A percentile compares a stretch with the other conserved stretches of the same genome.
Evolutionary conservation across 2,888 invertebrate species (phyloP).

Genomic region (Synergus itoensis): DNA sequence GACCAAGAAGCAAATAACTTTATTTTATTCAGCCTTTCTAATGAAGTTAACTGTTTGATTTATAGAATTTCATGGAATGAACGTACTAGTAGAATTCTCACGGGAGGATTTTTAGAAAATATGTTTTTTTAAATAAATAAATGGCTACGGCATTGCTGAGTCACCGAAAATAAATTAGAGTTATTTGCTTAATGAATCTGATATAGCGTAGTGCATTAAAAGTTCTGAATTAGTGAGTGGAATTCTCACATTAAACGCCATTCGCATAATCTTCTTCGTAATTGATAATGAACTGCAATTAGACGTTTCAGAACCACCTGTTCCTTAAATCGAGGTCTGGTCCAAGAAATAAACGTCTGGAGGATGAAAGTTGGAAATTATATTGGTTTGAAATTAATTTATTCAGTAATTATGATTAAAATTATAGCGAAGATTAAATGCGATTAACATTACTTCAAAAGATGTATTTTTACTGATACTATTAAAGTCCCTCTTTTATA

Average conservation of each 20-base stretch:
- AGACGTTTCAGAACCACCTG: background rate
- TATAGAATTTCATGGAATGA: background rate
- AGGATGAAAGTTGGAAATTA: background rate
- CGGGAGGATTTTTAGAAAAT: too few species aligned
- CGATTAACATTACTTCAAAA: background rate
- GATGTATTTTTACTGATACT: background rate
- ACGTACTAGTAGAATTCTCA: background rate
- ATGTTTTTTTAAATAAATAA: background rate
- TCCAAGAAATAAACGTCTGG: background rate
- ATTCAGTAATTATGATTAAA: background rate
- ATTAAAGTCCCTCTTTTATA: slow-evolving; percentile 1
- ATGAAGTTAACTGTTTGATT: background rate
- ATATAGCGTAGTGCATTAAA: background rate
- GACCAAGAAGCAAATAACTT: background rate
- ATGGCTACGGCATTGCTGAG: background rate
- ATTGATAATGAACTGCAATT: background rate
- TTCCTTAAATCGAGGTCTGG: slow-evolving; percentile 4
- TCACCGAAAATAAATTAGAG: background rate
- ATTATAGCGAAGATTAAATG: background rate
- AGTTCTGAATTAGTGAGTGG: background rate
- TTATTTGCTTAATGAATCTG: slow-evolving; percentile 6
- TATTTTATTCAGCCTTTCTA: background rate
- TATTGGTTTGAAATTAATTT: background rate
- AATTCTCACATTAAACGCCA: slow-evolving; percentile 15
- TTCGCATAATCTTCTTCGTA: slow-evolving; percentile 7